Evolutionary conservation across 2,888 invertebrate species (phyloP), one percentile per base, ranked within the genome.

Genomic region (Pyrrhopygopsis socrates): DNA sequence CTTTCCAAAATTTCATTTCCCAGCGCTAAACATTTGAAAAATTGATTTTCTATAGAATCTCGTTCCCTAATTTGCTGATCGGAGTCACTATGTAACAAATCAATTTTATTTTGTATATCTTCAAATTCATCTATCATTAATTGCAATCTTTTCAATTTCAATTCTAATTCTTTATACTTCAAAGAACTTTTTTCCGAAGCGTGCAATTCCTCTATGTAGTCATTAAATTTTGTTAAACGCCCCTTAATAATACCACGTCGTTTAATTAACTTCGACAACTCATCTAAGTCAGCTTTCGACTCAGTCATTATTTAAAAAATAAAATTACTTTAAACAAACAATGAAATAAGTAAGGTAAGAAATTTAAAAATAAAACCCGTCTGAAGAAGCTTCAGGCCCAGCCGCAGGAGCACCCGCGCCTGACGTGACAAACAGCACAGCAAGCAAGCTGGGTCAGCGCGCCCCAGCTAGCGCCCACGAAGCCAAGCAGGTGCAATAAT

Each of bases 31-130:
- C 70, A 71, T 18, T 24, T 34, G 45, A 27, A 71, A 27, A 71
- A 71, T 71, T 71, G 70, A 71, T 27, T 50, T 71, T 71, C 70
- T 27, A 71, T 29, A 45, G n/a, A 2, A 71, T 71, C 70, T 27
- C 70, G 41, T 29, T 71, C 70, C 34, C 41, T 71, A 3, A 71
- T 34, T 27, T 71, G 45, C 50, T 27, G 24, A 27, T 71, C 70
- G 18, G 70, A 27, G 34, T 71, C 70, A 27, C 24, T 71, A 71
- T 71, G 70, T n/a, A 71, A 71, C 27, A 71, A 71, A 24, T 71
- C 70, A 34, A 71, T 45, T 71, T 71, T 45, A 50, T 71, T 71
- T 27, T 71, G 70, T 71, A 50, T 29, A 27, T 71, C 45, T 24
- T 71, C 45, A 41, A 45, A 71, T 71, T 71, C 70, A 18, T 45